Evolutionary conservation across 2,113 vertebrate species (phyloP).

Genomic region (Neogale vison): DNA sequence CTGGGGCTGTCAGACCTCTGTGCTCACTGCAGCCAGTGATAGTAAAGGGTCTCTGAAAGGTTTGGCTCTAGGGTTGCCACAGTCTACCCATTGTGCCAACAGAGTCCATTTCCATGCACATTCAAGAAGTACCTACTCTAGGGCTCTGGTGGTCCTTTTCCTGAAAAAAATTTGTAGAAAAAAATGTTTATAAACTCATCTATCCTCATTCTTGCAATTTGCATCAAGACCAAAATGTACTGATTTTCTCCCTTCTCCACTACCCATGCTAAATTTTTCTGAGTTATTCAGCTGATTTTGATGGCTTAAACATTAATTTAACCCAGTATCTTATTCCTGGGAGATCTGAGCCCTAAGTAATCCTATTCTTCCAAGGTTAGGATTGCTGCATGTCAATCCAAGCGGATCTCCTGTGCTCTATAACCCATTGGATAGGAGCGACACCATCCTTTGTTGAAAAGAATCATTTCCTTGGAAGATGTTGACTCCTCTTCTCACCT

Average conservation of each 20-base stretch:
- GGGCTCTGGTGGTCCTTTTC: background rate
- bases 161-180: background rate
- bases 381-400: background rate
- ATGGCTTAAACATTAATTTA: background rate
- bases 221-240: background rate
- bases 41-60: background rate
- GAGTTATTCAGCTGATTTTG: background rate
- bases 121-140: background rate
- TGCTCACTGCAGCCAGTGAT: background rate
- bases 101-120: background rate
- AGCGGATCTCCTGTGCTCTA: background rate
- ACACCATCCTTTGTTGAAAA: background rate
- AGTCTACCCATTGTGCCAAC: background rate
- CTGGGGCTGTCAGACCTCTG: rapidly evolving
- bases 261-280: background rate
- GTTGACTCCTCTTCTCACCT: background rate
- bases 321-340: background rate
- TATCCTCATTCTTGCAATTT: background rate
- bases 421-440: background rate
- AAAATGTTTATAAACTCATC: background rate
- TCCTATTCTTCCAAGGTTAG: too few relatives aligned
- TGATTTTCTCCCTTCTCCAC: background rate
- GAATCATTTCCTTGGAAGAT: background rate
- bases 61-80: background rate
- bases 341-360: background rate